Conservation (phyloP, 2,888 invertebrate genomes). For the Zygaena filipendulae region DNA sequence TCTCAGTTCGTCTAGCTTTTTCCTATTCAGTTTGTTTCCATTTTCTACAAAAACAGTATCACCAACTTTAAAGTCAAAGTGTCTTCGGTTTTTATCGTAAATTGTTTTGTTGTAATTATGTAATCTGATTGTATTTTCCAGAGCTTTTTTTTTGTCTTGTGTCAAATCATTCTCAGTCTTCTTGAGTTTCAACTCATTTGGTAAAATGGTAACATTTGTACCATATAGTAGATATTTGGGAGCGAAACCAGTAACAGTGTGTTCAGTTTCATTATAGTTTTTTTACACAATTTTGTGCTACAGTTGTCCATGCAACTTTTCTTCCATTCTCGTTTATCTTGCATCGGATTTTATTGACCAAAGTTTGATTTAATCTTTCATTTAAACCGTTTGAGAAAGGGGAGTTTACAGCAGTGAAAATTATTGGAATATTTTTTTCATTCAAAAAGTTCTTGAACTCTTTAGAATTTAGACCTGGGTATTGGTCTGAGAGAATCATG, state of each 20-base stretch:
- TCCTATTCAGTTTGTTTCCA: too few relatives aligned
- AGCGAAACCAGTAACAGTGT: constrained; percentile 12
- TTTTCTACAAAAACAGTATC: constrained; percentile 21
- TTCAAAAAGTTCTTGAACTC: constrained; percentile 14
- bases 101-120: constrained; percentile 14
- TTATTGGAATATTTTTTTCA: constrained; percentile 15
- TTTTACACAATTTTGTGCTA: too few relatives aligned
- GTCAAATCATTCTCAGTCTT: constrained; percentile 3
- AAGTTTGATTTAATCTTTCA: constrained; percentile 12
- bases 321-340: constrained; percentile 10
- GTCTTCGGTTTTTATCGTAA: constrained; percentile 14
- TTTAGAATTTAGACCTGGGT: constrained; percentile 22
- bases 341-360: constrained; percentile 11
- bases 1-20: constrained; percentile 22
- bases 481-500: constrained; percentile 16
- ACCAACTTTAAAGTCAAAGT: constrained; percentile 9
- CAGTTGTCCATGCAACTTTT: too few relatives aligned
- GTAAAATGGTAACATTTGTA: constrained; percentile 8
- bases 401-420: constrained; percentile 23
- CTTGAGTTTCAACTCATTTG: constrained; percentile 8
- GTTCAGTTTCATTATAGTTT: constrained; percentile 14
- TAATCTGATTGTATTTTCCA: constrained; percentile 12
- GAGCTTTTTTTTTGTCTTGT: constrained; percentile 9
- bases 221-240: constrained; percentile 13
- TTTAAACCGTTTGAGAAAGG: constrained; percentile 16